Base-by-base conservation (phyloP, 2,797 vertebrate species). In the Argentina silus region DNA sequence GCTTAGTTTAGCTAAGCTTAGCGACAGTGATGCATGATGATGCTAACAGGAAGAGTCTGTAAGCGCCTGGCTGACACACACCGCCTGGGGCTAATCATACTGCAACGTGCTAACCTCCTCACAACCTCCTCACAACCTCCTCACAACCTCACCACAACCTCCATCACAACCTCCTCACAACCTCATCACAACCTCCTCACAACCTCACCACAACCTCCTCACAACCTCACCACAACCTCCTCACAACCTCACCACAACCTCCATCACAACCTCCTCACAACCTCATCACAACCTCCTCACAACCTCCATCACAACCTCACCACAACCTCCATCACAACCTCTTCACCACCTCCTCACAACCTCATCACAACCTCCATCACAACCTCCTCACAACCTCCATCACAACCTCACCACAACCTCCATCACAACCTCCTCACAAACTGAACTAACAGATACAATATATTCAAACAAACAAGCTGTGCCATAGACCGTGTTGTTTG, bases 1-100 rank as follows among this genome's bases (percentile, higher is more conserved):
- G 72, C 81, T 76, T 85, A 78, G 78, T 80, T 80, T 60, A 36
- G 27, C 27, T 36, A 36, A 1, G 27, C 27, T 36, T 36, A 36
- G 15, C 72, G 83, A 80, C 80, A 79, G 72, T 74, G 77, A 70
- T 70, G 67, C 62, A 50, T 72, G 57, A 36, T 83, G 81, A 79
- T 79, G 80, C 27, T 36, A 4, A 36, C 27, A 70, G 60, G 75
- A 63, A 81, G 74, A 85, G 73, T 75, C 6, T 77, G 79, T 87
- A 86, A 87, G 84, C 85, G 42, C 15, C 15, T 8, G 45, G 19
- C 63, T 42, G 50, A 77, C 73, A 75, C 78, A 79, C 68, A 73
- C 66, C 50, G 73, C 68, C 60, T 47, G 70, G n/a, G 57, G 76
- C 68, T 77, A 68, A 86, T 83, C 60, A 84, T 59, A 59, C 27